A percentile compares a stretch with the other conserved stretches of the same genome.
phyloP scores from a whole-genome alignment of 1,140 invertebrate genomes.

The Hyles vespertilio region DNA sequence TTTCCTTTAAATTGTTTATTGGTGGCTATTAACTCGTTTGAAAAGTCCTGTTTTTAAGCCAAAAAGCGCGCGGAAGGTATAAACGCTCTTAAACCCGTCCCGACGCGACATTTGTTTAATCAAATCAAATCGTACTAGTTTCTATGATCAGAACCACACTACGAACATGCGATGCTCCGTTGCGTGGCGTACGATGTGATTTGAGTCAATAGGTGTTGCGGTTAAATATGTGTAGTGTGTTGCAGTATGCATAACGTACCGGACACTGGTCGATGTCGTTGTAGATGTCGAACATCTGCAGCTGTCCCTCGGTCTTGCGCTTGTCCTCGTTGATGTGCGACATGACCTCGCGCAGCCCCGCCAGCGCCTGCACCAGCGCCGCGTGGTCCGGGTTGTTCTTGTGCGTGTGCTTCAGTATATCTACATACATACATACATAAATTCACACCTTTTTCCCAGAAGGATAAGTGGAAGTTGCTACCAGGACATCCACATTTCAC shows the following conservation, averaged over 20 bases:
- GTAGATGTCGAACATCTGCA: slow-evolving; percentile 97
- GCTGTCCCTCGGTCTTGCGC: slow-evolving; percentile 93
- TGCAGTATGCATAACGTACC: slow-evolving; percentile 70
- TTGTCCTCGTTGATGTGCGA: slow-evolving; percentile 98
- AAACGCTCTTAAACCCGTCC: no score
- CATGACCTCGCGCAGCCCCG: slow-evolving; percentile 94
- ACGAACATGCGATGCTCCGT: no score
- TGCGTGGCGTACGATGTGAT: neutral
- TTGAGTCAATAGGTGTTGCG: neutral
- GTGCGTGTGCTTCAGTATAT: slow-evolving; percentile 93
- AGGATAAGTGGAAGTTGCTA: no score
- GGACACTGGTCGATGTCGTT: slow-evolving; percentile 99
- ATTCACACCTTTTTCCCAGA: no score
- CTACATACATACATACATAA: slow-evolving; percentile 60
- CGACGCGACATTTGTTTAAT: no score
- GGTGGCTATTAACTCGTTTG: no score
- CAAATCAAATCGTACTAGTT: no score
- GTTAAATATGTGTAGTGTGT: neutral
- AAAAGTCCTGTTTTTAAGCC: no score
- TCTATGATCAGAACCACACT: no score
- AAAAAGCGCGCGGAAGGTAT: no score
- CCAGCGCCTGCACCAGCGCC: slow-evolving; percentile 89
- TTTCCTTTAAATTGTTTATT: no score
- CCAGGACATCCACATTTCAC: no score
- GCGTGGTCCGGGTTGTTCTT: slow-evolving; percentile 90